These are phyloP conservation scores for Tuta absoluta DNA, from an alignment of 2,888 invertebrate species.

Conservation along the genomic window DNA sequence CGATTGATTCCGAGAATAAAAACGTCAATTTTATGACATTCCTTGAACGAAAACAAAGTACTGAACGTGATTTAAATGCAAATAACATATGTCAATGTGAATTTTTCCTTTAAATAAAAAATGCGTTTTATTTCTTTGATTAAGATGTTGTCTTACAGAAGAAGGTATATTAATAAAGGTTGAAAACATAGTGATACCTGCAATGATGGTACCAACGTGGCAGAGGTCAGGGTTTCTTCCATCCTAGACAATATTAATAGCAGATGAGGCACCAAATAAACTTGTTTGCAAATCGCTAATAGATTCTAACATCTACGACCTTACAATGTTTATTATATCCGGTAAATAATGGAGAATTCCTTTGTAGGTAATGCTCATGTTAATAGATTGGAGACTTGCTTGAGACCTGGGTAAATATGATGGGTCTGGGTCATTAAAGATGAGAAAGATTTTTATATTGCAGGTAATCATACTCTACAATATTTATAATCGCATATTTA, in stretches of 20 bases:
- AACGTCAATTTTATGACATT: conserved; percentile 31
- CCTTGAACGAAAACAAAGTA: conserved; percentile 28
- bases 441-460: background rate
- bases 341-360: background rate
- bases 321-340: conserved; percentile 14
- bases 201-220: conserved; percentile 6
- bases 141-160: background rate
- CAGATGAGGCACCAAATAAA: conserved; percentile 11
- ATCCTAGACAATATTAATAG: background rate
- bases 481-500: too few species aligned
- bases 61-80: conserved; percentile 29
- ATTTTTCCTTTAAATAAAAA: conserved; percentile 13
- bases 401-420: too few species aligned
- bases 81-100: conserved; percentile 12
- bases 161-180: background rate
- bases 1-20: conserved; percentile 9
- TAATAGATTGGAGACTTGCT: too few species aligned
- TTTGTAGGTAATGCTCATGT: background rate
- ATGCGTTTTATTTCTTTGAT: background rate
- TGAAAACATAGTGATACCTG: background rate
- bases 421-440: background rate
- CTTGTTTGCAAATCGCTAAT: conserved; percentile 29
- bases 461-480: background rate
- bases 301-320: conserved; percentile 23
- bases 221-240: conserved; percentile 18